These are phyloP conservation scores for Kryptolebias ocellatus DNA, from an alignment of 2,797 vertebrate genomes.

Conservation along the genomic window DNA sequence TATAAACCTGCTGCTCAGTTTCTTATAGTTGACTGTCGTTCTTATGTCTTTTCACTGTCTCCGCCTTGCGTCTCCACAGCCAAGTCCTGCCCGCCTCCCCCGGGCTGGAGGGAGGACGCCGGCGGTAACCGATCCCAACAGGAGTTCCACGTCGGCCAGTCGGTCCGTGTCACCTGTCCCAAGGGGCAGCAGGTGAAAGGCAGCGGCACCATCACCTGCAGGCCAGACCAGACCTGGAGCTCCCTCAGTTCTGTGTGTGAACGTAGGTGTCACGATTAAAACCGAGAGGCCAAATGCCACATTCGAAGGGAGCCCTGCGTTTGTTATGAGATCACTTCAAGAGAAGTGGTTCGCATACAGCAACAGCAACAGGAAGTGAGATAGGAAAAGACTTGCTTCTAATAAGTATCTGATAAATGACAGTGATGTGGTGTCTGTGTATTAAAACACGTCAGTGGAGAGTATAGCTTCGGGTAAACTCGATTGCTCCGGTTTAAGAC, in stretches of 20 bases:
- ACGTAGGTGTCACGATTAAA: conserved; percentile 83
- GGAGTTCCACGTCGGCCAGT: conserved; percentile 89
- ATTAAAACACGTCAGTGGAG: too few species aligned
- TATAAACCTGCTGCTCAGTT: too few species aligned
- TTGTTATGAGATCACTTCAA: neutral
- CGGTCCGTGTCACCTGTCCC: conserved; percentile 86
- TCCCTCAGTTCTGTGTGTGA: conserved; percentile 87
- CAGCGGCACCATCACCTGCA: conserved; percentile 86
- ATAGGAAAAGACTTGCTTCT: too few species aligned
- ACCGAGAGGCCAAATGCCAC: neutral
- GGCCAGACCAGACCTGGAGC: conserved; percentile 92
- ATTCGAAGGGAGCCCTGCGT: neutral
- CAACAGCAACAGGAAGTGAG: too few species aligned
- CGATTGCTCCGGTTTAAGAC: too few species aligned
- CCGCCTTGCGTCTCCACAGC: conserved; percentile 74
- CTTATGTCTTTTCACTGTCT: too few species aligned
- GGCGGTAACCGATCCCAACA: conserved; percentile 78
- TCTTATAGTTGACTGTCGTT: too few species aligned
- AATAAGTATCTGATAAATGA: too few species aligned
- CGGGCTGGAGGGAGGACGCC: conserved; percentile 81
- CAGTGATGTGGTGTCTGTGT: too few species aligned
- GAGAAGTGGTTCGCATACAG: too few species aligned
- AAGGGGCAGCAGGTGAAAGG: conserved; percentile 89
- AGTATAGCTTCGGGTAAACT: too few species aligned
- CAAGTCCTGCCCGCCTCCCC: conserved; percentile 89